Conservation (phyloP, 1,140 invertebrate genomes). For the Macrostomum lignano region DNA sequence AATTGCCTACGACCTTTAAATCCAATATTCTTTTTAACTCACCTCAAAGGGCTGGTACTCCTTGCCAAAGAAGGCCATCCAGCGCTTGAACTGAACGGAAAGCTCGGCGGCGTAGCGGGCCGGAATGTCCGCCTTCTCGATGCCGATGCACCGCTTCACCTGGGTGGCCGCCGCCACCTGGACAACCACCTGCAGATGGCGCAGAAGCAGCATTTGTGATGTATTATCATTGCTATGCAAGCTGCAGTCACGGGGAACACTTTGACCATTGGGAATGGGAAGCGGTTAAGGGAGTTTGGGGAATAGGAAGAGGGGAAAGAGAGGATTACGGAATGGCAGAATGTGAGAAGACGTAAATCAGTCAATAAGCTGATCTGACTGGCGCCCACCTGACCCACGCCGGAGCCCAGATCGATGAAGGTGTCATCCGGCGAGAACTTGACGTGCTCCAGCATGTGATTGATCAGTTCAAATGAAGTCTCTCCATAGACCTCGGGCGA, state of each 20-base stretch:
- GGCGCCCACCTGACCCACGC: conserved; percentile 39
- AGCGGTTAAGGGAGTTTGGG: no score
- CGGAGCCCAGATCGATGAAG: conserved; percentile 77
- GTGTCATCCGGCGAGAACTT: conserved; percentile 64
- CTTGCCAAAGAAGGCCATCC: conserved; percentile 91
- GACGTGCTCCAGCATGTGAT: conserved; percentile 84
- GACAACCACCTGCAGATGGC: conserved; percentile 82
- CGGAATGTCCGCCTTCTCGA: conserved; percentile 80
- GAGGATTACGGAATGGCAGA: no score
- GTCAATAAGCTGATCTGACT: no score
- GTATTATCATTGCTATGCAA: no score
- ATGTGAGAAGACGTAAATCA: no score
- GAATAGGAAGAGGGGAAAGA: no score
- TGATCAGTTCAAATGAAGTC: conserved; percentile 75
- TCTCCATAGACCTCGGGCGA: conserved; percentile 95
- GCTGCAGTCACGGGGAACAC: no score
- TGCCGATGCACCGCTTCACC: conserved; percentile 65
- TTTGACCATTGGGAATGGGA: no score
- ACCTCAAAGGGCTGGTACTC: conserved; percentile 59
- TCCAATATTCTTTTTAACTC: no score
- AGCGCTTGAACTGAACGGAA: conserved; percentile 57
- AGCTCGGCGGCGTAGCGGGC: conserved; percentile 66
- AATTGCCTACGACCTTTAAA: no score
- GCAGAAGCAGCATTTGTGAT: background rate
- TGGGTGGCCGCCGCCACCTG: conserved; percentile 76